Evolutionary conservation across 2,888 invertebrate species (phyloP).

Genomic region (Eristalinus sepulchralis): DNA sequence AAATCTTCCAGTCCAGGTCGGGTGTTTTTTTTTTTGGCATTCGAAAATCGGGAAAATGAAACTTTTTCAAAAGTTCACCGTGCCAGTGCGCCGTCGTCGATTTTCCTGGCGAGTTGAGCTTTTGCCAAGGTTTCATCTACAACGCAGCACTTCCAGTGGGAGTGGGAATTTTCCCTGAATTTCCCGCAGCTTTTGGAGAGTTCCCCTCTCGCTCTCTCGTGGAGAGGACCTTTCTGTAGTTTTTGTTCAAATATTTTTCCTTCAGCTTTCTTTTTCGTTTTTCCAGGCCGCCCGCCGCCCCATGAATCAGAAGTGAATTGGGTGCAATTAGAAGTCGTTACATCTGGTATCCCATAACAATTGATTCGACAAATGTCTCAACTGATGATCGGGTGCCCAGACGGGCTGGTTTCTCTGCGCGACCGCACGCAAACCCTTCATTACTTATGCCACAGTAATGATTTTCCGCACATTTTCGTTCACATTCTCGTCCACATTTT

Average conservation of each 20-base stretch:
- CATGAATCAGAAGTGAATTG: background rate
- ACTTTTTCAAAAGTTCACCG: background rate
- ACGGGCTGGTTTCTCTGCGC: too few species aligned
- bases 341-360: background rate
- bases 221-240: background rate
- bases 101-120: background rate
- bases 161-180: background rate
- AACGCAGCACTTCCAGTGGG: constrained; percentile 26
- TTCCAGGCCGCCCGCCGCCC: background rate
- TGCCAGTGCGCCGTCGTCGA: constrained; percentile 46
- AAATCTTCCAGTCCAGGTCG: constrained; percentile 41
- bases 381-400: background rate
- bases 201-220: too few species aligned
- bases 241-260: background rate
- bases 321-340: background rate
- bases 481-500: too few species aligned
- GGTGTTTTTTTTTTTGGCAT: background rate
- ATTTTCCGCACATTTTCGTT: background rate
- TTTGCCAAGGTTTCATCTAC: background rate
- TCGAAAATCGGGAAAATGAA: background rate
- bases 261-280: background rate
- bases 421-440: background rate
- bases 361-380: background rate
- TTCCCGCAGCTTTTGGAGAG: background rate
- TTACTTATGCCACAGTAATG: background rate